Percentiles rank a stretch among this genome's conserved stretches.
These are phyloP conservation scores for Cepaea hortensis DNA, from an alignment of 2,888 invertebrate genomes.

Conservation along the genomic window DNA sequence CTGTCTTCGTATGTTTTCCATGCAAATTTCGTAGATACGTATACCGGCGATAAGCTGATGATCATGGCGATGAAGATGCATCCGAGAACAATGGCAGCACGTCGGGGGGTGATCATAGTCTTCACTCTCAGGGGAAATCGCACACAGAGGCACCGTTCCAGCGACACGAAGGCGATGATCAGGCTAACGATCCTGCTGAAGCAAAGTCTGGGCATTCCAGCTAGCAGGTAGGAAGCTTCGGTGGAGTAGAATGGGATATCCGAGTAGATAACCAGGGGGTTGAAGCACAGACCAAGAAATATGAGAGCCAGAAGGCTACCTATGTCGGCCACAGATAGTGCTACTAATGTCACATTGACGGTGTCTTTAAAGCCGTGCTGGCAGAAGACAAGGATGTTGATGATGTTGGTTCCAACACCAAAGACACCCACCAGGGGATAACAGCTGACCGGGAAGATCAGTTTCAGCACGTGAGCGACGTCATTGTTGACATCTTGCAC, in stretches of 20 bases:
- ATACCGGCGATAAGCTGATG: background rate
- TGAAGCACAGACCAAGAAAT: background rate
- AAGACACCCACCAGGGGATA: slow-evolving; percentile 7
- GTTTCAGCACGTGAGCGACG: background rate
- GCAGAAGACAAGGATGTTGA: slow-evolving; percentile 12
- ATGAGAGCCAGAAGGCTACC: background rate
- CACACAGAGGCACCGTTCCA: slow-evolving; percentile 4
- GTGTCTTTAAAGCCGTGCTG: background rate
- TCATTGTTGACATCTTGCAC: background rate
- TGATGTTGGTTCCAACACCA: slow-evolving; percentile 4
- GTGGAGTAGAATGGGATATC: background rate
- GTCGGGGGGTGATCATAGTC: background rate
- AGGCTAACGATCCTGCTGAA: slow-evolving; percentile 1
- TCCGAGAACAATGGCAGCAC: background rate
- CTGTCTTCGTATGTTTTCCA: background rate
- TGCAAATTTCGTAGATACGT: background rate
- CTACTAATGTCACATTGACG: slow-evolving; percentile 2
- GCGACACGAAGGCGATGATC: slow-evolving; percentile 1
- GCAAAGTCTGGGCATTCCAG: background rate
- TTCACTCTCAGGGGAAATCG: background rate
- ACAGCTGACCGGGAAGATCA: background rate
- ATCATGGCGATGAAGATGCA: slow-evolving; percentile 1
- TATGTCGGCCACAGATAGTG: background rate
- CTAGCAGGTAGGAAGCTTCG: background rate
- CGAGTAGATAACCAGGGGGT: background rate